Percentiles rank a stretch among this genome's conserved stretches.
These are phyloP conservation scores for Esox masquinongy DNA, from an alignment of 2,797 vertebrate species.

Conservation along the genomic window DNA sequence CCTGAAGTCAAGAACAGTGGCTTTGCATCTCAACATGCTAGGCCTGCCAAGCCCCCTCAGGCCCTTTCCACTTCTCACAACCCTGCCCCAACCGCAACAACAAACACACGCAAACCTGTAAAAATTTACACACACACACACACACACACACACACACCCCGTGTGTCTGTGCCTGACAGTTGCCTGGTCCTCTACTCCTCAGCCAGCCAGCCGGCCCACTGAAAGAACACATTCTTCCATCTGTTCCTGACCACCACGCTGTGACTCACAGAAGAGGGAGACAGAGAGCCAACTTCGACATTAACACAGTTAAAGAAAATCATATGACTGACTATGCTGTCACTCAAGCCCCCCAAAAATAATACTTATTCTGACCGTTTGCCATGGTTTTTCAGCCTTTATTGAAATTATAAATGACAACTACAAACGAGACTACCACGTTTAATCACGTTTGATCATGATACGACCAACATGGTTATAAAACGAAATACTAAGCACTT, in stretches of 20 bases:
- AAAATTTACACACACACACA: not conserved
- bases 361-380: not conserved
- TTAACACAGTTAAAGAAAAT: not conserved
- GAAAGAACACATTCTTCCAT: slow-evolving; percentile 65
- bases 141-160: not conserved
- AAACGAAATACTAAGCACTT: not conserved
- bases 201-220: slow-evolving; percentile 52
- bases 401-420: not conserved
- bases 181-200: slow-evolving; percentile 35
- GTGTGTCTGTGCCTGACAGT: slow-evolving; percentile 20
- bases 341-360: not conserved
- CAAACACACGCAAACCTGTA: not conserved
- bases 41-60: not conserved
- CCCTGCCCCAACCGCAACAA: not conserved
- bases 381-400: not conserved
- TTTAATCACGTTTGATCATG: too few relatives aligned
- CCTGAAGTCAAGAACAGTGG: not conserved
- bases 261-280: slow-evolving; percentile 54
- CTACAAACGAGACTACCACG: not conserved
- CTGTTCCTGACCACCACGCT: slow-evolving; percentile 39
- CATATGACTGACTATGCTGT: not conserved
- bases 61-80: not conserved
- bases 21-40: not conserved
- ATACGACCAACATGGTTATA: not conserved
- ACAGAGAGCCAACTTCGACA: slow-evolving; percentile 24